Evolutionary conservation across 2,113 vertebrate species (phyloP), one percentile per base, ranked within the genome.

Genomic region (Astatotilapia flaviijosephi): DNA sequence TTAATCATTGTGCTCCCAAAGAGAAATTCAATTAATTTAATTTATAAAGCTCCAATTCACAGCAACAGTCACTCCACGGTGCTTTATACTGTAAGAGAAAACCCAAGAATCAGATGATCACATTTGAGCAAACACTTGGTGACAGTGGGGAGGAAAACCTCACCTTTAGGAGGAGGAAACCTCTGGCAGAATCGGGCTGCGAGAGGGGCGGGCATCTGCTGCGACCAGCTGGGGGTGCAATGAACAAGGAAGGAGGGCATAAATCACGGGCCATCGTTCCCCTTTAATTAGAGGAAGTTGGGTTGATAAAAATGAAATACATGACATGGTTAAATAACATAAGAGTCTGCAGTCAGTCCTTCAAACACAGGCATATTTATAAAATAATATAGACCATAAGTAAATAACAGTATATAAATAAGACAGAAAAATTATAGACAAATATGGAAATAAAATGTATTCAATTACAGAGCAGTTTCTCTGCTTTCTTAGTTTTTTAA

Each of bases 331-430:
- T 62, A 62, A 62, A 62, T 35, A n/a, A 35, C 31, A 35, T 12
- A 62, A 35, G 58, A 58, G 5, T 58, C 26, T 58, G 5, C 26
- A 60, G 14, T 60, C 2, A 60, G 56, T 60, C 0, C 26, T 31
- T 31, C 0, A 58, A 58, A 58, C 26, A 60, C 26, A 17, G 0
- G 56, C 26, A 17, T 31, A 9, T 60, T 60, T 31, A 0, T 31
- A 31, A 58, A 31, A 60, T 9, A 17, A 60, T 31, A 0, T 0
- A 31, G 56, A 60, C 26, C 0, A 0, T 31, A 60, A 60, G 0
- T 58, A 58, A 58, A 31, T 31, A 60, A 60, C 56, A 60, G 26
- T 60, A 60, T 60, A 60, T 60, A 58, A 58, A 31, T 58, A 31
- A 60, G 56, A 60, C 26, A 60, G 0, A 60, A 60, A 31, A 31